A percentile compares a stretch with the other conserved stretches of the same genome.
Evolutionary conservation across 2,113 vertebrate species (phyloP).

Genomic region (Chlamydotis undulata): DNA sequence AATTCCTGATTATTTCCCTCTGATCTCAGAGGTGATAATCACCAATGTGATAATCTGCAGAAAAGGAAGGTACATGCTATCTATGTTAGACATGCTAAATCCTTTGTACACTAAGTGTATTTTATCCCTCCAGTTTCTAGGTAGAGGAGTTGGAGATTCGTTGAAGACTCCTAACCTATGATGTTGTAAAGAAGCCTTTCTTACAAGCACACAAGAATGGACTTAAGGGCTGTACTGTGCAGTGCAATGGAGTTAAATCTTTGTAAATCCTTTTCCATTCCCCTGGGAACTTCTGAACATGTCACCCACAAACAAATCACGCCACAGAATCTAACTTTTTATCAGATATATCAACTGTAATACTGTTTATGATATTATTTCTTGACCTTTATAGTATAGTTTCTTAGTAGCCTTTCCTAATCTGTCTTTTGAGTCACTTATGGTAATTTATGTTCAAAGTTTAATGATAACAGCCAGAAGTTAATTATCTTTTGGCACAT

Average conservation of each 20-base stretch:
- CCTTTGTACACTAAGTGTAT: neutral
- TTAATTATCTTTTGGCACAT: neutral
- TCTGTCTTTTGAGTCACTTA: neutral
- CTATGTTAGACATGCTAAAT: neutral
- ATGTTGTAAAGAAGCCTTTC: neutral
- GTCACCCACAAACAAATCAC: neutral
- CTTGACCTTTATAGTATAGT: neutral
- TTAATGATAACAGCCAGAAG: neutral
- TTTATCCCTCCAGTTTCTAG: neutral
- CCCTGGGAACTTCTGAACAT: neutral
- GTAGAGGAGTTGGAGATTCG: neutral
- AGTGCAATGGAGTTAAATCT: neutral
- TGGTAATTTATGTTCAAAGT: neutral
- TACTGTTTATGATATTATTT: neutral
- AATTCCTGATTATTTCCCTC: slow-evolving; percentile 19
- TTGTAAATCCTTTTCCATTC: slow-evolving; percentile 11
- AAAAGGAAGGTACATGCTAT: neutral
- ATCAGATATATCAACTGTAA: neutral
- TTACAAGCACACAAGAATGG: neutral
- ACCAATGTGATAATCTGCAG: neutral
- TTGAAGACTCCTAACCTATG: neutral
- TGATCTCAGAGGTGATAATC: slow-evolving; percentile 6
- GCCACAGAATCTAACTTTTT: neutral
- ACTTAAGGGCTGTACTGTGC: neutral
- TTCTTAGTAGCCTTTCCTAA: neutral